Percentiles rank a stretch among this genome's conserved stretches.
Evolutionary conservation across 1,140 invertebrate species (phyloP).

Genomic region (Habropoda laboriosa): DNA sequence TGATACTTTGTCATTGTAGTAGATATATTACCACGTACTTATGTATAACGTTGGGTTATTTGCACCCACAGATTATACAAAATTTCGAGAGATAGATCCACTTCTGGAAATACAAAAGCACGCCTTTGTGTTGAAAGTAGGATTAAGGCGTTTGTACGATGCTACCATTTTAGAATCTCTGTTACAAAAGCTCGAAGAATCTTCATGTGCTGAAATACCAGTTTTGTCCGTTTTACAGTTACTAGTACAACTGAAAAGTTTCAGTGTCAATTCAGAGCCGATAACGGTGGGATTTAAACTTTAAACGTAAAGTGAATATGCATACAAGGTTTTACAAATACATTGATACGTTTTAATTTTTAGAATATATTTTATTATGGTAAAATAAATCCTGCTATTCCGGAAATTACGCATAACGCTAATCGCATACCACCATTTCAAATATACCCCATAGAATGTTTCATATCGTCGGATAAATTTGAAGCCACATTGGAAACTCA

Average conservation of each 20-base stretch:
- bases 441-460: conserved; percentile 74
- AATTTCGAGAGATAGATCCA: conserved; percentile 66
- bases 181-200: conserved; percentile 58
- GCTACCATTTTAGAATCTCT: conserved; percentile 71
- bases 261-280: neutral
- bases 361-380: conserved; percentile 76
- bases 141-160: conserved; percentile 54
- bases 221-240: conserved; percentile 67
- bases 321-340: conserved; percentile 12
- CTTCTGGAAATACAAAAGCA: conserved; percentile 74
- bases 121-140: conserved; percentile 69
- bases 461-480: conserved; percentile 72
- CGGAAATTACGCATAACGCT: conserved; percentile 56
- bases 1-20: neutral
- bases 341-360: conserved; percentile 22
- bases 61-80: conserved; percentile 44
- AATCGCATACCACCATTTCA: conserved; percentile 69
- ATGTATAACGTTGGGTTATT: neutral
- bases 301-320: neutral
- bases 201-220: conserved; percentile 41
- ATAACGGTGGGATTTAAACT: conserved; percentile 1
- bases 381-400: conserved; percentile 69
- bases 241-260: conserved; percentile 56
- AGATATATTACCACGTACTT: neutral
- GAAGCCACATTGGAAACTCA: conserved; percentile 64